Conservation (phyloP, 2,888 invertebrate genomes). For the Steinernema scapterisci region DNA sequence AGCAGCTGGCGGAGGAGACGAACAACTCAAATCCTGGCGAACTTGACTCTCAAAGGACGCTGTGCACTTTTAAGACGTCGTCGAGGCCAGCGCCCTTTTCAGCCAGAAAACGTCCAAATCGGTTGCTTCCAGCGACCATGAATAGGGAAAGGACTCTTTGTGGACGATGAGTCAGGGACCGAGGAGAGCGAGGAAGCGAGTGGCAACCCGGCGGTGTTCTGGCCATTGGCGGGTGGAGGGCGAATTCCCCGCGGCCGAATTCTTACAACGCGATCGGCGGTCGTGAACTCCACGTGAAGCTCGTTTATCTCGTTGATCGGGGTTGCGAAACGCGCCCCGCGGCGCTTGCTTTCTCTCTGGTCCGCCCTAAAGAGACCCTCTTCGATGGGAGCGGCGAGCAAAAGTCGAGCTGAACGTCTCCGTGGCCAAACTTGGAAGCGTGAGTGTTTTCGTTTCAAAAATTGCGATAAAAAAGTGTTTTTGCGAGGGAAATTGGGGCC, state of each 20-base stretch:
- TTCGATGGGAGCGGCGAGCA: neutral
- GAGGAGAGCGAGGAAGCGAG: neutral
- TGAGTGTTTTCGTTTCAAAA: neutral
- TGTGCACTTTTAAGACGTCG: no score
- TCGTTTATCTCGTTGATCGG: neutral
- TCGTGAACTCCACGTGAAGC: slow-evolving; percentile 25
- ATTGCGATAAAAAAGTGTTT: neutral
- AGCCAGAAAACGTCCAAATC: no score
- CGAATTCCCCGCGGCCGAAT: slow-evolving; percentile 4
- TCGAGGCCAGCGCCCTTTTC: no score
- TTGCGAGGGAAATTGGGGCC: slow-evolving; percentile 13
- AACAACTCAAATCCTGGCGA: no score
- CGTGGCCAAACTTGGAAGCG: neutral
- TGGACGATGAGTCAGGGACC: slow-evolving; percentile 1
- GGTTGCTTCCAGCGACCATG: neutral
- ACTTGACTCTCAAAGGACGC: no score
- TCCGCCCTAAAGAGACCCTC: neutral
- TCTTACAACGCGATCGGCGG: slow-evolving; percentile 9
- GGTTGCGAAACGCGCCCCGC: slow-evolving; percentile 3
- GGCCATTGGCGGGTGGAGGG: neutral
- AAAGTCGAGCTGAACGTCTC: neutral
- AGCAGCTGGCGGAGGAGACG: no score
- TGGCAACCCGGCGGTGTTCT: neutral
- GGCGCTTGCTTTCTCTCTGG: neutral
- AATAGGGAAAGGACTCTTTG: neutral